A percentile compares a stretch with the other conserved stretches of the same genome.
Evolutionary conservation across 2,113 vertebrate genomes (phyloP).

Genomic region (Laticauda colubrina): DNA sequence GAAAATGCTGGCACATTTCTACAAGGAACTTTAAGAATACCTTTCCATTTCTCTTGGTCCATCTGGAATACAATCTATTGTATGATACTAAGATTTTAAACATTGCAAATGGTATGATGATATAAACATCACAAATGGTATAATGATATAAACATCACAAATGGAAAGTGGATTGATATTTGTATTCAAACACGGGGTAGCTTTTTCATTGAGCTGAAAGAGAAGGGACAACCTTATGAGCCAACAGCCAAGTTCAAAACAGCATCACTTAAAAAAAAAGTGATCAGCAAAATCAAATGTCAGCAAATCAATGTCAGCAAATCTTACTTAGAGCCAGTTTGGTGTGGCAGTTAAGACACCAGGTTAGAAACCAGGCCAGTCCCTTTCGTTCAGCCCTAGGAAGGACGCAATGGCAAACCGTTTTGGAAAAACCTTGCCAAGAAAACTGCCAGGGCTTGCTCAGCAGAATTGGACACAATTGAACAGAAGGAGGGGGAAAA

Average conservation of each 20-base stretch:
- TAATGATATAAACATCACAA: not conserved
- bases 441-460: not conserved
- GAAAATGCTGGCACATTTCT: not conserved
- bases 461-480: not conserved
- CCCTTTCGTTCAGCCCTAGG: not conserved
- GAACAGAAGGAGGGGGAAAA: not conserved
- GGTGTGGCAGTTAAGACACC: not conserved
- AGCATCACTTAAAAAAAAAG: not conserved
- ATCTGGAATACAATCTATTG: not conserved
- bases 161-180: not conserved
- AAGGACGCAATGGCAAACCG: not conserved
- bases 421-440: not conserved
- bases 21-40: not conserved
- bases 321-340: not conserved
- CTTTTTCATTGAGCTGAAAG: not conserved
- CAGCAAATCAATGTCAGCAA: not conserved
- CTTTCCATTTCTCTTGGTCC: not conserved
- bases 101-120: no score
- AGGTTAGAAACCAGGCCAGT: not conserved
- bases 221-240: not conserved
- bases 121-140: not conserved
- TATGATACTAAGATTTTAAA: not conserved
- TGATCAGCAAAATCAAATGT: not conserved
- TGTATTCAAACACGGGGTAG: not conserved
- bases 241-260: not conserved